These are phyloP conservation scores for Ladona fulva DNA, from an alignment of 1,140 invertebrate species.

Conservation along the genomic window DNA sequence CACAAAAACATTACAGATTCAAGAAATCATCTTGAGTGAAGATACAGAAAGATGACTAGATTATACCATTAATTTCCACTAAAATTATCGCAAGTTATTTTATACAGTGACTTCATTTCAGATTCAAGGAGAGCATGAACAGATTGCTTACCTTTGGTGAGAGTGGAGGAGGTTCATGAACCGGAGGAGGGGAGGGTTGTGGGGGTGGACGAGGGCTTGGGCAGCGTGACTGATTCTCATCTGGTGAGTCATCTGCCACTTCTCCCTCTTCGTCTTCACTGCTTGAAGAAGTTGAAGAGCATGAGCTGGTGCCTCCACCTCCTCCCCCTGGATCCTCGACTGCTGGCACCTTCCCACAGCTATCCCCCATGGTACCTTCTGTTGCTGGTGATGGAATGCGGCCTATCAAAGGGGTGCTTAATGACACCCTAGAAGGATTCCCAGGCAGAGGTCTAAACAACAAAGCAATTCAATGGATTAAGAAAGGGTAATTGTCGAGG, in stretches of 20 bases:
- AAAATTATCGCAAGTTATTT: no score
- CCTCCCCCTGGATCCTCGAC: constrained; percentile 28
- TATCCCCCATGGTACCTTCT: neutral
- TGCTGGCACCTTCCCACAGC: neutral
- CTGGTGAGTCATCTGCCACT: neutral
- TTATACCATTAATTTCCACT: no score
- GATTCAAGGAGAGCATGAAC: no score
- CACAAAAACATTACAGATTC: no score
- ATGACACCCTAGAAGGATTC: neutral
- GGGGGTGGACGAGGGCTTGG: neutral
- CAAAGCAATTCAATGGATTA: no score
- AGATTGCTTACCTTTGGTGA: neutral
- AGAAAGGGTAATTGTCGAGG: no score
- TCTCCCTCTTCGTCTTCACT: neutral
- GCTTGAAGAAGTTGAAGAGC: neutral
- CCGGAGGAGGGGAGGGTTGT: neutral
- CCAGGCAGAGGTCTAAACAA: no score
- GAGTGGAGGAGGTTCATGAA: neutral
- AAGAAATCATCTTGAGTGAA: no score
- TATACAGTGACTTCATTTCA: no score
- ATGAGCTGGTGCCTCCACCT: constrained; percentile 25
- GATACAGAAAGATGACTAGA: no score
- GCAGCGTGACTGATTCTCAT: neutral
- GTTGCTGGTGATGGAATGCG: neutral
- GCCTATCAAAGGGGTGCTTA: neutral